Base-by-base conservation (phyloP, 2,113 vertebrate species). In the Callocephalon fimbriatum region DNA sequence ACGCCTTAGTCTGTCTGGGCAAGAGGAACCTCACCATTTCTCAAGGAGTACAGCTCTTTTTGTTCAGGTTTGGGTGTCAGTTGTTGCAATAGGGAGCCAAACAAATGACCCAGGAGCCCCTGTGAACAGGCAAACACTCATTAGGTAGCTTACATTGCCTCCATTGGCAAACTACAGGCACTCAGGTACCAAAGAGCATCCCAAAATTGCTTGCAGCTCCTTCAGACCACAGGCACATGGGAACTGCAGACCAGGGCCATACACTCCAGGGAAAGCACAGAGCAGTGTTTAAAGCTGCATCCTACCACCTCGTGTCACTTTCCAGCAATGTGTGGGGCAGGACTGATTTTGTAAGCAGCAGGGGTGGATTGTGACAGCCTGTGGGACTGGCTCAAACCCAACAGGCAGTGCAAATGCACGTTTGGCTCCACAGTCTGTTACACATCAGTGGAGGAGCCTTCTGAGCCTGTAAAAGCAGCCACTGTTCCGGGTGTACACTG, bases 381-480 rank as follows among this genome's bases (percentile, higher is more conserved):
- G 73, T 38, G 47, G 47, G 89, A 88, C 88, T 86, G 91, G 76
- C 93, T 94, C 0, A 1, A 67, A 44, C 86, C 79, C 72, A 81
- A 9, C 38, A 78, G 26, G 68, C 90, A 74, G 68, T 15, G 47
- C 59, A 84, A 86, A 80, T 10, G 50, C 45, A 42, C 3, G 3
- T 66, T 77, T 88, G 93, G 79, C 91, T 91, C 78, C 50, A 29
- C 2, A 3, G 59, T 91, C 53, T 8, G 0, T 56, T 74, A 14
- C 31, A 59, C 42, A 21, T 15, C 83, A 27, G 23, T 1, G 9
- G 84, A 91, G 56, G 72, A 88, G 59, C 90, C 92, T 81, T 63
- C 76, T 58, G 88, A 88, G 95, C 2, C 82, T 53, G 25, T 96
- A 84, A 95, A 90, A 86, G 65, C 86, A 91, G 86, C 90, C 90